Evolutionary conservation across 2,113 vertebrate species (phyloP).

Genomic region (Suricata suricatta): DNA sequence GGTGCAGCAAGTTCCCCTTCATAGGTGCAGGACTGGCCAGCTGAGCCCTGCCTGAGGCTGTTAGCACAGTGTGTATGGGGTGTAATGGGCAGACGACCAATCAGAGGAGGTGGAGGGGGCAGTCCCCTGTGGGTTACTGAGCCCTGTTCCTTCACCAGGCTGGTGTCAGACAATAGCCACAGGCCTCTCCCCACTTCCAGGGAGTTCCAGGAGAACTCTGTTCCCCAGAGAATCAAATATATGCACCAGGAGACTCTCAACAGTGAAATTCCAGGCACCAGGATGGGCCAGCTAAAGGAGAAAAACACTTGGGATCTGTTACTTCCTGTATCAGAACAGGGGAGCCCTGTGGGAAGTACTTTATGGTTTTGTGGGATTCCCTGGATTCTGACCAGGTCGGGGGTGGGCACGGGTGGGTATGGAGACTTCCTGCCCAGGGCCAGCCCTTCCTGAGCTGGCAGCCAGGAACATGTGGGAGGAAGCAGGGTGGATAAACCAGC

Average conservation of each 20-base stretch:
- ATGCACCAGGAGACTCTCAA: constrained; percentile 45
- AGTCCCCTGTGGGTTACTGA: not conserved
- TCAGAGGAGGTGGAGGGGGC: not conserved
- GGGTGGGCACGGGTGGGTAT: not conserved
- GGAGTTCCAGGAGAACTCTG: not conserved
- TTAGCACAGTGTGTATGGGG: not conserved
- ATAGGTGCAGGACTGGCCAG: not conserved
- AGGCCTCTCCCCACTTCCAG: constrained; percentile 2
- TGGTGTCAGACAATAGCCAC: not conserved
- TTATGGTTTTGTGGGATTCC: constrained; percentile 30
- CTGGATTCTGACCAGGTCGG: not conserved
- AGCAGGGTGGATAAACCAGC: not conserved
- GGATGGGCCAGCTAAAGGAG: not conserved
- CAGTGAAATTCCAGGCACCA: constrained; percentile 56
- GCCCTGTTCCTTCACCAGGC: not conserved
- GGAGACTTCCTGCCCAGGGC: not conserved
- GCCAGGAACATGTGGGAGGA: constrained; percentile 8
- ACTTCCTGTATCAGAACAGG: constrained; percentile 14
- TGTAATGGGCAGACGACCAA: not conserved
- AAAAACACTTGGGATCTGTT: not conserved
- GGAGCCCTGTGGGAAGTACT: constrained; percentile 2
- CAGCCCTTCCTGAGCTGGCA: constrained; percentile 53
- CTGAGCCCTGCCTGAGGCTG: not conserved
- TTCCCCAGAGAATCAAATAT: constrained; percentile 42
- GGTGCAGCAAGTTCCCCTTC: not conserved